Conservation (phyloP, 2,888 invertebrate genomes). For the Melinaea menophilus region DNA sequence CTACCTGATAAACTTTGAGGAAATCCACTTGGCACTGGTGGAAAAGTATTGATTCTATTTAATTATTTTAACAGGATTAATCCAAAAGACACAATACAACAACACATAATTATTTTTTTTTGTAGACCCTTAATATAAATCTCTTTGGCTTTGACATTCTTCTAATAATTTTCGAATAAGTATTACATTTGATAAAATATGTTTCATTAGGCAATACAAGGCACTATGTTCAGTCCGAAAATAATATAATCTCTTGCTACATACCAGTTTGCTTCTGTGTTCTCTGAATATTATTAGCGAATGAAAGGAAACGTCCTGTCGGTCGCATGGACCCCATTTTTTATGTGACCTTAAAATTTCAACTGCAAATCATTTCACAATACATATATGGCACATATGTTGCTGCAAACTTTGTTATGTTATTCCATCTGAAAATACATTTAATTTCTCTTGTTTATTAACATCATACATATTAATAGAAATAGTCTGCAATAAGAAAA, state of each 20-base stretch:
- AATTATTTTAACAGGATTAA: conserved; percentile 1
- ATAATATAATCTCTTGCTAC: conserved; percentile 6
- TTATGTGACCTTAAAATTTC: conserved; percentile 39
- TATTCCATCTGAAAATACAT: conserved; percentile 53
- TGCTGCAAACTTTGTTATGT: conserved; percentile 42
- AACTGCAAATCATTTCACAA: conserved; percentile 48
- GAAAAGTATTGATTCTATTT: conserved; percentile 10
- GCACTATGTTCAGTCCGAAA: conserved; percentile 38
- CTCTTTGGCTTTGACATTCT: no score
- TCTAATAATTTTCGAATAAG: no score
- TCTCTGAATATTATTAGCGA: conserved; percentile 79
- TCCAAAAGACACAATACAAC: no score
- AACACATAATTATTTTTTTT: no score
- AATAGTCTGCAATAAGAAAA: conserved; percentile 61
- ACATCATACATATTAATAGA: conserved; percentile 46
- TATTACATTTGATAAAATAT: no score
- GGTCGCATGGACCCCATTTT: conserved; percentile 81
- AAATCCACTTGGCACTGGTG: conserved; percentile 76
- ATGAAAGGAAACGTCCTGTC: conserved; percentile 79
- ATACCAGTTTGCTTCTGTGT: conserved; percentile 60
- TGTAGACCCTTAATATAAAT: no score
- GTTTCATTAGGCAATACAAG: conserved; percentile 13
- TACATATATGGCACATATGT: conserved; percentile 17
- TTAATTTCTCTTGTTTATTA: conserved; percentile 47
- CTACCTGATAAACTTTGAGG: conserved; percentile 90